Conservation (phyloP, 1,140 invertebrate genomes). For the Lordiphosa clarofinis region DNA sequence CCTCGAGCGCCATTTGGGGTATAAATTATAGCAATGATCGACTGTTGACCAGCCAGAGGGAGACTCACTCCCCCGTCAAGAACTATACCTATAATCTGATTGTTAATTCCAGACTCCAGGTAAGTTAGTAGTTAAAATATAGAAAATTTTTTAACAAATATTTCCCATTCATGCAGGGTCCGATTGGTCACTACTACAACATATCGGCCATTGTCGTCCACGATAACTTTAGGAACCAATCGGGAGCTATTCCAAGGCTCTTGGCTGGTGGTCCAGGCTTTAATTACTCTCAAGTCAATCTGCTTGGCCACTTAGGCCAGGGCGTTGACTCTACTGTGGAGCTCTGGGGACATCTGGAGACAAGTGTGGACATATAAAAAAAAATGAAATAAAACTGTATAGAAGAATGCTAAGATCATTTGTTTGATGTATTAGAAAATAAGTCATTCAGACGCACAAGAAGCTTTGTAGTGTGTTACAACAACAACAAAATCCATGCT, state of each 20-base stretch:
- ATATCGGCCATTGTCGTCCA: slow-evolving; percentile 47
- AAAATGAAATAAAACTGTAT: not conserved
- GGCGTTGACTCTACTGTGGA: slow-evolving; percentile 68
- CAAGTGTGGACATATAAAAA: not conserved
- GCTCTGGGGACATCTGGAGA: slow-evolving; percentile 52
- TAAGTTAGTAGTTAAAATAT: slow-evolving; percentile 26
- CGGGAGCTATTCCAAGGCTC: slow-evolving; percentile 46
- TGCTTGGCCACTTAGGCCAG: slow-evolving; percentile 35
- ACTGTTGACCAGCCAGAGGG: slow-evolving; percentile 48
- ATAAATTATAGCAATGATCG: slow-evolving; percentile 27
- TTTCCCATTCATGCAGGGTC: slow-evolving; percentile 21
- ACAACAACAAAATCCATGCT: too few relatives aligned
- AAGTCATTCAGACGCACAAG: too few relatives aligned
- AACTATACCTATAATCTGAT: slow-evolving; percentile 57
- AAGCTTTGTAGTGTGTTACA: too few relatives aligned
- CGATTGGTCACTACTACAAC: too few relatives aligned
- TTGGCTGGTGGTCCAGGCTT: slow-evolving; percentile 53
- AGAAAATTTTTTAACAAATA: too few relatives aligned
- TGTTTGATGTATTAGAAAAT: too few relatives aligned
- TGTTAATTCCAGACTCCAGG: slow-evolving; percentile 37
- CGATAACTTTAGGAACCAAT: slow-evolving; percentile 69
- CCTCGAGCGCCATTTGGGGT: slow-evolving; percentile 60
- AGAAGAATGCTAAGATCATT: too few relatives aligned
- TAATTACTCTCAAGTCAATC: slow-evolving; percentile 41
- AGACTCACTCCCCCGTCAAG: slow-evolving; percentile 41